phyloP scores from a whole-genome alignment of 2,113 vertebrate species.

The Lonchura striata region DNA sequence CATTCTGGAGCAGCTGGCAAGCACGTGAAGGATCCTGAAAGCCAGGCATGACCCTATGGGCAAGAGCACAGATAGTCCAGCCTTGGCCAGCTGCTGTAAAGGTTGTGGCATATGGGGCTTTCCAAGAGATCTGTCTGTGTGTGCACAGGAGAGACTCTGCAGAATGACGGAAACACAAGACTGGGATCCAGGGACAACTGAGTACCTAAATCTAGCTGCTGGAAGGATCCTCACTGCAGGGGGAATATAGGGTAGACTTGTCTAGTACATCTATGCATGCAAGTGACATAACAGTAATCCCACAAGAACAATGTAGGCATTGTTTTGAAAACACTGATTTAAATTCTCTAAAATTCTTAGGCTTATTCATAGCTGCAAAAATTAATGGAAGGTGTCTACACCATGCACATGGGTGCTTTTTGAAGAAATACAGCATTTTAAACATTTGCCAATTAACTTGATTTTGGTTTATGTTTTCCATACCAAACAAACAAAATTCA shows the following conservation, averaged over 20 bases:
- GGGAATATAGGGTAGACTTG: not conserved
- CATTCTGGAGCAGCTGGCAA: not conserved
- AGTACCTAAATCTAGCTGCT: not conserved
- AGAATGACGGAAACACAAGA: not conserved
- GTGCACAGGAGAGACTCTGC: not conserved
- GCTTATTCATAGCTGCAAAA: not conserved
- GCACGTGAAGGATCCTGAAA: not conserved
- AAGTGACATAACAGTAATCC: not conserved
- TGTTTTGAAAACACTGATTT: not conserved
- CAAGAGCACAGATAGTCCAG: not conserved
- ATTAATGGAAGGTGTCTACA: not conserved
- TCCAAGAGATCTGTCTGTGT: not conserved
- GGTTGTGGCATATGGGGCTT: not conserved
- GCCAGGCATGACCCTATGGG: rapidly evolving
- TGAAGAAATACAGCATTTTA: not conserved
- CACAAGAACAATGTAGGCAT: not conserved
- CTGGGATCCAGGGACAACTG: not conserved
- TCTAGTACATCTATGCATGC: rapidly evolving
- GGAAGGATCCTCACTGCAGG: not conserved
- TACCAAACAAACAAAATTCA: not conserved
- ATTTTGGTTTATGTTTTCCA: not conserved
- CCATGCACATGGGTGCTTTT: not conserved
- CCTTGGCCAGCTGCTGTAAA: not conserved
- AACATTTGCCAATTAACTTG: not conserved
- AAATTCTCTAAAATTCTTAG: not conserved